Evolutionary conservation across 2,797 vertebrate species (phyloP), one percentile per base, ranked within the genome.

Genomic region (Holocentrus rufus): DNA sequence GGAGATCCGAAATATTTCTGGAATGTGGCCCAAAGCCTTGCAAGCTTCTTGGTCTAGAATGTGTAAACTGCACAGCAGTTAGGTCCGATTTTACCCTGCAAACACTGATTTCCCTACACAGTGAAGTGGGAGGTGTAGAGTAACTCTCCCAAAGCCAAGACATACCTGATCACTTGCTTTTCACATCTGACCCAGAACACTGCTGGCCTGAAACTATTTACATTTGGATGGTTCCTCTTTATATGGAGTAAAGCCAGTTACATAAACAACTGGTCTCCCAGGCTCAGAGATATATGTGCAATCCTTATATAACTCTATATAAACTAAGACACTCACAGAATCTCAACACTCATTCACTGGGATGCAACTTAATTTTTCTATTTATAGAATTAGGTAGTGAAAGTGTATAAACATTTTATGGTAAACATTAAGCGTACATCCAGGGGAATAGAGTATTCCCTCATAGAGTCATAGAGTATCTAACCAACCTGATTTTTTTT

Each of bases 1-100:
- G 83, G 87, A 88, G 80, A 90, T 80, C 64, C 85, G 30, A 91
- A 88, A 79, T 80, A 91, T 89, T 85, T 72, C 74, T 85, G 90
- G 90, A 92, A 92, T 92, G 88, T 69, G 76, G 75, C 68, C 50
- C 81, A 88, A 73, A 75, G 81, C 76, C 84, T 81, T 84, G 72
- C 74, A 76, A 89, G 83, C 56, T 47, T 44, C 69, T 84, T 59
- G 36, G 84, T 83, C 72, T 66, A 74, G 82, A 77, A 70, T 69
- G 72, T 85, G 76, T 74, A 84, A 88, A 84, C 77, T 81, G 82
- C 78, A 65, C 64, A 70, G 67, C 55, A 68, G 73, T 85, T 77
- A 76, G 83, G 66, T 72, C 81, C 15, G 58, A 76, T 82, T 60
- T 84, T 58, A 74, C 49, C 56, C 84, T 60, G 25, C 63, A 89